A percentile compares a stretch with the other conserved stretches of the same genome.
These are phyloP conservation scores for Drosophila robusta DNA, from an alignment of 2,888 invertebrate species.

Conservation along the genomic window DNA sequence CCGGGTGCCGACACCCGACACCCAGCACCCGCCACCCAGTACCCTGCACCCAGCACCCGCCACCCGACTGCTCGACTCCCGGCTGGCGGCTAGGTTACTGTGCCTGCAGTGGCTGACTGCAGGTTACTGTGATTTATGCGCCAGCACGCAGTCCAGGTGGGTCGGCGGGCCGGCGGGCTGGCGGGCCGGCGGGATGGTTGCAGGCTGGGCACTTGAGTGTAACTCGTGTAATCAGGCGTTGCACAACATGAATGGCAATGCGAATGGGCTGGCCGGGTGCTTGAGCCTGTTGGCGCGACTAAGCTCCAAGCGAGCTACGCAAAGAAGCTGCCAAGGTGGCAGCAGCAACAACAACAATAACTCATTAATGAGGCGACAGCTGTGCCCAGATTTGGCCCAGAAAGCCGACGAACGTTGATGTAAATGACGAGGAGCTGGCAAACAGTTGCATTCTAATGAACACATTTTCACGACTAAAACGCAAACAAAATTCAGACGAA, in stretches of 20 bases:
- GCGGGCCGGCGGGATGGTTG: not conserved
- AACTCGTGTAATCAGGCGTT: slow-evolving; percentile 57
- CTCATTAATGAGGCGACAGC: slow-evolving; percentile 70
- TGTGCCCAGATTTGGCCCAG: slow-evolving; percentile 38
- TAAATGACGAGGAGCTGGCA: slow-evolving; percentile 40
- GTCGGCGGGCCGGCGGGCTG: not conserved
- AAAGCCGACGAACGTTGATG: slow-evolving; percentile 10
- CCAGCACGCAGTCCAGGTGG: slow-evolving; percentile 14
- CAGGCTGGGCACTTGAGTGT: slow-evolving; percentile 37
- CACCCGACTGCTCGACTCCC: not conserved
- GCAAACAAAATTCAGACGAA: slow-evolving; percentile 3
- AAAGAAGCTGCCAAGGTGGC: slow-evolving; percentile 26
- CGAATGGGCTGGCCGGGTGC: not conserved
- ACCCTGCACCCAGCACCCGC: no score
- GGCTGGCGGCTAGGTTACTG: slow-evolving; percentile 6
- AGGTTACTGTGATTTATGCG: slow-evolving; percentile 42
- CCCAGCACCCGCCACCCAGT: no score
- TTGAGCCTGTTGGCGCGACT: slow-evolving; percentile 19
- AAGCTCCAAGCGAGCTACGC: slow-evolving; percentile 33
- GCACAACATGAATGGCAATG: slow-evolving; percentile 38
- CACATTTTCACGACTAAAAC: slow-evolving; percentile 31
- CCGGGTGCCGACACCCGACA: slow-evolving; percentile 2
- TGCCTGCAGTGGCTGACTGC: slow-evolving; percentile 11
- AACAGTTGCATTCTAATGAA: slow-evolving; percentile 73
- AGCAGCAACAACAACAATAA: slow-evolving; percentile 49